Percentiles rank a stretch among this genome's conserved stretches.
phyloP scores from a whole-genome alignment of 2,113 vertebrate species.

The cat (Felis catus) region F.catus_Fca126_mat1.0 CM031424.1:74496001-74496500 shows the following conservation, averaged over 20 bases:
- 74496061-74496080: not conserved
- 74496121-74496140: not conserved
- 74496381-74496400: not conserved
- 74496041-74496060: not conserved
- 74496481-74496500: not conserved
- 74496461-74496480: not conserved
- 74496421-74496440: no score
- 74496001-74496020: not conserved
- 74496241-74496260: no score
- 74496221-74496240: not conserved
- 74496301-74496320: not conserved
- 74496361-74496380: not conserved
- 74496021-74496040: not conserved
- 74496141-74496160: not conserved
- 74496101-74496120: not conserved
- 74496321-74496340: not conserved
- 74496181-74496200: not conserved
- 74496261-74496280: not conserved
- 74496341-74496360: not conserved
- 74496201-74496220: not conserved
- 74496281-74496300: not conserved
- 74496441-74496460: not conserved
- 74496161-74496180: not conserved
- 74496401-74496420: not conserved
- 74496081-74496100: not conserved